Percentiles rank a stretch among this genome's conserved stretches.
phyloP scores from a whole-genome alignment of 1,140 invertebrate genomes.

The Forficula auricularia region DNA sequence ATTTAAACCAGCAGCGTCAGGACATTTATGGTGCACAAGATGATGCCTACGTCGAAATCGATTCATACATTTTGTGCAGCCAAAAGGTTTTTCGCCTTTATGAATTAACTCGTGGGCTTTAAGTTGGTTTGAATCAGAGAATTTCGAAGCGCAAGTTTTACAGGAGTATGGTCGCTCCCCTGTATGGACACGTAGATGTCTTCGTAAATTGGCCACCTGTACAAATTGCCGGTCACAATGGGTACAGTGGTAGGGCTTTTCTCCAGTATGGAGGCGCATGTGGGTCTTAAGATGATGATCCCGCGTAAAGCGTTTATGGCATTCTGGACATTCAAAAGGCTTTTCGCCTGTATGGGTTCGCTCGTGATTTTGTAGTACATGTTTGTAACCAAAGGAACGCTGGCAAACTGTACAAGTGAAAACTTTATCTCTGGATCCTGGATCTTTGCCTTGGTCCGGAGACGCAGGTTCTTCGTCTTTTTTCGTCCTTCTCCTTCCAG shows the following conservation, averaged over 20 bases:
- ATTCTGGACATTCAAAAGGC: slow-evolving; percentile 87
- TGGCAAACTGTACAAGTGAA: slow-evolving; percentile 78
- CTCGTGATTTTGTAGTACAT: slow-evolving; percentile 89
- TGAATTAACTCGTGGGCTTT: slow-evolving; percentile 80
- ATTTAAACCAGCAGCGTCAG: too few relatives aligned
- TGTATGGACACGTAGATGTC: slow-evolving; percentile 87
- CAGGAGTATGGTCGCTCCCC: slow-evolving; percentile 88
- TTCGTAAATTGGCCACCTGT: slow-evolving; percentile 80
- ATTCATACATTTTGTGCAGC: slow-evolving; percentile 54
- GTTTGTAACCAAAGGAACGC: slow-evolving; percentile 81
- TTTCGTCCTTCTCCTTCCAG: background rate
- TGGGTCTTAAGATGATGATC: slow-evolving; percentile 90
- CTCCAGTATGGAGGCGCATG: slow-evolving; percentile 79
- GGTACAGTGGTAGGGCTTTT: slow-evolving; percentile 80
- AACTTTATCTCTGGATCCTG: slow-evolving; percentile 43
- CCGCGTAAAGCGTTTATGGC: slow-evolving; percentile 88
- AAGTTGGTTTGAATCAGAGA: slow-evolving; percentile 87
- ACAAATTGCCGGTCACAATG: slow-evolving; percentile 85
- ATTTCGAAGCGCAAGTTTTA: slow-evolving; percentile 69
- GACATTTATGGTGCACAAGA: slow-evolving; percentile 68
- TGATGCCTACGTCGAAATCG: slow-evolving; percentile 69
- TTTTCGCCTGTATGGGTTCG: slow-evolving; percentile 93
- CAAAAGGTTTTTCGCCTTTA: slow-evolving; percentile 75
- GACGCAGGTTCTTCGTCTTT: slow-evolving; percentile 19
- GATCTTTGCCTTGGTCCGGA: slow-evolving; percentile 30